Evolutionary conservation across 2,113 vertebrate species (phyloP), one percentile per base, ranked within the genome.

Genomic region (Microcebus jonahi): DNA sequence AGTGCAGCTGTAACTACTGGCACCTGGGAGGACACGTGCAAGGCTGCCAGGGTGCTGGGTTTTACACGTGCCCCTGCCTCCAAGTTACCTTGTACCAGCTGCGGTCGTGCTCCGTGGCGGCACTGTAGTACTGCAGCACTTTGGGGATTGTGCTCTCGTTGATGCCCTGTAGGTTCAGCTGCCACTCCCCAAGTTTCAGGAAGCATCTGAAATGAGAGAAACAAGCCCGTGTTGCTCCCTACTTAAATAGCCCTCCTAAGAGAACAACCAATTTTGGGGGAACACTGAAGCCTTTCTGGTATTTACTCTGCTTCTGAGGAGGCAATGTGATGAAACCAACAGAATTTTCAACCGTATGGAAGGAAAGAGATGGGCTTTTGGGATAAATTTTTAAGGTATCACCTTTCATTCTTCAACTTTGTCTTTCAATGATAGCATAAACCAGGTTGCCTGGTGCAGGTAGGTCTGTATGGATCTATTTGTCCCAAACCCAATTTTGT

Each of bases 101-200:
- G 98, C 99, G 99, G 97, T 99, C 99, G 0, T 99, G 99, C 97
- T 99, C 99, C 0, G 99, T 99, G 79, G 99, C 99, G 29, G 99
- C 99, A 25, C 99, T 99, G 98, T 99, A 99, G 98, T 99, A 99
- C 96, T 99, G 99, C 88, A 99, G 97, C 57, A 99, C 99, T 39
- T 99, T 99, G 94, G 99, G 99, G 98, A 99, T 99, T 84, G 99
- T 99, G 97, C 99, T 99, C 98, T 99, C 99, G 0, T 99, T 99
- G 98, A 99, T 99, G 97, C 99, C 99, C 97, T 99, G 99, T 55
- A 99, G 98, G 97, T 99, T 99, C 91, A 99, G 99, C 98, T 99
- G 99, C 99, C 99, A 99, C 97, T 99, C 99, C 0, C 99, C 99
- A 83, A 99, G 98, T 55, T 99, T 99, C 98, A 99, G 98, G 97